These are phyloP conservation scores for Nautilus pompilius DNA, from an alignment of 1,140 invertebrate genomes.

Conservation along the genomic window DNA sequence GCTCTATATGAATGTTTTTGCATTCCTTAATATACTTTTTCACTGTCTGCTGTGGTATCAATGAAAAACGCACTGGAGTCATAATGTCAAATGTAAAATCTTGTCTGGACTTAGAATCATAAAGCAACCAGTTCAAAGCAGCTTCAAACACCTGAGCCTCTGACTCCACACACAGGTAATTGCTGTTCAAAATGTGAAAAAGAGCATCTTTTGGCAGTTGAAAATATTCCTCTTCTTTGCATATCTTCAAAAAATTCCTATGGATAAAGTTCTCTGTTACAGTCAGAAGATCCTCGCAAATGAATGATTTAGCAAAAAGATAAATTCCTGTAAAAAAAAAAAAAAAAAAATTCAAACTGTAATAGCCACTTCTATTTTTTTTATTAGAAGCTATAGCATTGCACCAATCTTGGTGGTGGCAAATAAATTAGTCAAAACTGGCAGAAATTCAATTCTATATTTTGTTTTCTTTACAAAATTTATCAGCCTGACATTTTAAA, in stretches of 20 bases:
- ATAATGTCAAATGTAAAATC: slow-evolving; percentile 26
- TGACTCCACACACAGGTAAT: slow-evolving; percentile 29
- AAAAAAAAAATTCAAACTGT: slow-evolving; percentile 4
- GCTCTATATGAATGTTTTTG: slow-evolving; percentile 15
- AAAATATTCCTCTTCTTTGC: slow-evolving; percentile 29
- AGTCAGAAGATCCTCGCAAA: slow-evolving; percentile 24
- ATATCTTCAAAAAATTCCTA: slow-evolving; percentile 30
- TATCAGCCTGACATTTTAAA: neutral
- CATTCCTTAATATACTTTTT: slow-evolving; percentile 21
- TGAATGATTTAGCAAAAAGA: slow-evolving; percentile 30
- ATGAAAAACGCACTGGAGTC: slow-evolving; percentile 29
- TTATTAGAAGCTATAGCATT: neutral
- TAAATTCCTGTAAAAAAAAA: slow-evolving; percentile 34
- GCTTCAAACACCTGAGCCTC: slow-evolving; percentile 61
- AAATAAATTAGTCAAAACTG: neutral
- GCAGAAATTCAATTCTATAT: neutral
- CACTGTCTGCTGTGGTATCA: slow-evolving; percentile 29
- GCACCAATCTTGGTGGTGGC: neutral
- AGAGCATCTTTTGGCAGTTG: slow-evolving; percentile 23
- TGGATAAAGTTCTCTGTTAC: slow-evolving; percentile 31
- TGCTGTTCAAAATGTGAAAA: slow-evolving; percentile 29
- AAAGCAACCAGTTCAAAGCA: slow-evolving; percentile 33
- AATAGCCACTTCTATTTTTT: no score
- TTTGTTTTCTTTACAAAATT: neutral
- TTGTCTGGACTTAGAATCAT: slow-evolving; percentile 20